A percentile compares a stretch with the other conserved stretches of the same genome.
Evolutionary conservation across 2,113 vertebrate species (phyloP).

Genomic region (Macrotis lagotis): DNA sequence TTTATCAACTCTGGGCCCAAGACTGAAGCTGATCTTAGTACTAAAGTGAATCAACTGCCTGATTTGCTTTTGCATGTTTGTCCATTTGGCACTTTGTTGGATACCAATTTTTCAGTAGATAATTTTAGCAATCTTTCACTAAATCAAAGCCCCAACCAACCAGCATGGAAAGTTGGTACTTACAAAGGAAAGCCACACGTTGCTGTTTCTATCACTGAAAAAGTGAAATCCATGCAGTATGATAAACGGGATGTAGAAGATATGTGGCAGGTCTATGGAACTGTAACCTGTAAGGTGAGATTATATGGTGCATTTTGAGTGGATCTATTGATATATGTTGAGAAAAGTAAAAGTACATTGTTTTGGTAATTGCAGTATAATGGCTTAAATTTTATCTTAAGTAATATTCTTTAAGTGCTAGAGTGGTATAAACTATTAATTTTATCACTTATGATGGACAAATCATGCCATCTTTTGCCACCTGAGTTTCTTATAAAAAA

Average conservation of each 20-base stretch:
- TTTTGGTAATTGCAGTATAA: not conserved
- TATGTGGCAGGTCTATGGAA: conserved; percentile 93
- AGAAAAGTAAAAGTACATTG: conserved; percentile 58
- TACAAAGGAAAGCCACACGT: conserved; percentile 93
- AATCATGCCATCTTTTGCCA: conserved; percentile 27
- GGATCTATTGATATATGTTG: conserved; percentile 17
- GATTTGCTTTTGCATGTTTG: conserved; percentile 89
- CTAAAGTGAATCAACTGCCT: conserved; percentile 87
- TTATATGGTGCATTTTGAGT: conserved; percentile 27
- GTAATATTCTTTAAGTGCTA: not conserved
- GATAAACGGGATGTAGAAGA: conserved; percentile 88
- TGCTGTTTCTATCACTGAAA: conserved; percentile 89
- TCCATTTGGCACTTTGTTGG: conserved; percentile 91
- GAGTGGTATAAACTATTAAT: conserved; percentile 18
- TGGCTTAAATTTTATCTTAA: conserved; percentile 49
- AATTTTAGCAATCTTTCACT: conserved; percentile 75
- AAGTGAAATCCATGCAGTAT: conserved; percentile 94
- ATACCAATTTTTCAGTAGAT: conserved; percentile 84
- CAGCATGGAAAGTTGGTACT: conserved; percentile 90
- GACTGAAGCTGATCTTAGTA: conserved; percentile 84
- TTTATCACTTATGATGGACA: not conserved
- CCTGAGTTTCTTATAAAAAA: not conserved
- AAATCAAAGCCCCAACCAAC: conserved; percentile 88
- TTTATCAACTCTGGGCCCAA: conserved; percentile 86
- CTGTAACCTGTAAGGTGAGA: conserved; percentile 94